Evolutionary conservation across 2,113 vertebrate genomes (phyloP).

Genomic region (Oxygymnocypris stewartii): DNA sequence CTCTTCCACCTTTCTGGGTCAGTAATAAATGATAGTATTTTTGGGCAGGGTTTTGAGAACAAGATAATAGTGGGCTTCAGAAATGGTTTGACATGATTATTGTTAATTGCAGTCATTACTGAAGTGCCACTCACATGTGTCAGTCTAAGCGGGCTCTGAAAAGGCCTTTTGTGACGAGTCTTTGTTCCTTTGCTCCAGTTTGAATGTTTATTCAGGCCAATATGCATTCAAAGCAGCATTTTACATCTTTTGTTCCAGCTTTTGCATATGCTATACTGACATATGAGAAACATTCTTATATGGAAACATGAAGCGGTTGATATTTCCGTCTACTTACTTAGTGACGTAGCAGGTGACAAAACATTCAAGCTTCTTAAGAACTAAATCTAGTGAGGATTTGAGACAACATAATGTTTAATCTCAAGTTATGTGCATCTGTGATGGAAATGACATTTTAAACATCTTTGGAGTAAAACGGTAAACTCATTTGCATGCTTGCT

Average conservation of each 20-base stretch:
- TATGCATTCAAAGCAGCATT: background rate
- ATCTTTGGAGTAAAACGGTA: background rate
- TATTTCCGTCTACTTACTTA: background rate
- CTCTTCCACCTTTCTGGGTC: constrained; percentile 13
- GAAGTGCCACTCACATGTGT: constrained; percentile 15
- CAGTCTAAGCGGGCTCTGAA: constrained; percentile 12
- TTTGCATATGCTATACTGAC: constrained; percentile 11
- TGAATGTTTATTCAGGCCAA: constrained; percentile 9
- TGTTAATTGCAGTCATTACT: constrained; percentile 39
- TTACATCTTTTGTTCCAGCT: constrained; percentile 1
- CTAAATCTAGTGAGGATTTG: background rate
- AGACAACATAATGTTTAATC: background rate
- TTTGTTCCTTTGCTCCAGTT: constrained; percentile 29
- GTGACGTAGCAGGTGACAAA: background rate
- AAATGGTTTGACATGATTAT: constrained; percentile 31
- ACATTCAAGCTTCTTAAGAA: background rate
- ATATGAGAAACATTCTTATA: background rate
- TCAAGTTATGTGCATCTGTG: background rate
- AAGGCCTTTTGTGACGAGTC: background rate
- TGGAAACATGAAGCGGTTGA: background rate
- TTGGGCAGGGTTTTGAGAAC: constrained; percentile 14
- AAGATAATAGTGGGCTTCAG: constrained; percentile 25
- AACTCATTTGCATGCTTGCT: too few relatives aligned
- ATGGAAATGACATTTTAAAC: background rate
- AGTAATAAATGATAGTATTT: constrained; percentile 23